Evolutionary conservation across 1,140 invertebrate species (phyloP).

Genomic region (Caerostris extrusa): DNA sequence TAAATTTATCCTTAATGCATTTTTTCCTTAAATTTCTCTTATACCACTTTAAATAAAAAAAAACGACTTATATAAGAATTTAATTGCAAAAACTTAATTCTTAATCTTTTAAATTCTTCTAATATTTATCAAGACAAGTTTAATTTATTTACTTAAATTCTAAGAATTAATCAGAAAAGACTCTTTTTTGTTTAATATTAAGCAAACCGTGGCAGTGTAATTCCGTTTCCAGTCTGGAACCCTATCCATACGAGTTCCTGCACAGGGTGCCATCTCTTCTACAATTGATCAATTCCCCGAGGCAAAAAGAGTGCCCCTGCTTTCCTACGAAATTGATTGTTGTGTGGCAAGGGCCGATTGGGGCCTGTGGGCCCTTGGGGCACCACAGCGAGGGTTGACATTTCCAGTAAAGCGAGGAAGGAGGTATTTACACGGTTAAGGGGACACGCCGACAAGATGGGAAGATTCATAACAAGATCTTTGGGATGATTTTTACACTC

Average conservation of each 20-base stretch:
- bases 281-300: not conserved
- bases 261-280: too few species aligned
- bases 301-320: slow-evolving; percentile 7
- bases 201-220: not conserved
- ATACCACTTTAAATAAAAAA: too few species aligned
- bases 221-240: not conserved
- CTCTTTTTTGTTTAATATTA: not conserved
- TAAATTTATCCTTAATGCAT: too few species aligned
- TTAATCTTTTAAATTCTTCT: not conserved
- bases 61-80: too few species aligned
- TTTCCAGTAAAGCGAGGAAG: slow-evolving; percentile 19
- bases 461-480: slow-evolving; percentile 52
- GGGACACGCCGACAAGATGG: not conserved
- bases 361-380: slow-evolving; percentile 42
- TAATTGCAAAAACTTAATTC: too few species aligned
- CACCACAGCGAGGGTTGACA: slow-evolving; percentile 49
- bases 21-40: too few species aligned
- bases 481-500: not conserved
- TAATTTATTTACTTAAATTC: not conserved
- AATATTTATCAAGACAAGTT: not conserved
- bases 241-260: too few species aligned
- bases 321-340: slow-evolving; percentile 46
- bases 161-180: not conserved
- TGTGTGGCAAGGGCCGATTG: slow-evolving; percentile 50
- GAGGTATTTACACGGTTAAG: not conserved